Base-by-base conservation (phyloP, 2,888 invertebrate species). In the Tubiluchus corallicola region DNA sequence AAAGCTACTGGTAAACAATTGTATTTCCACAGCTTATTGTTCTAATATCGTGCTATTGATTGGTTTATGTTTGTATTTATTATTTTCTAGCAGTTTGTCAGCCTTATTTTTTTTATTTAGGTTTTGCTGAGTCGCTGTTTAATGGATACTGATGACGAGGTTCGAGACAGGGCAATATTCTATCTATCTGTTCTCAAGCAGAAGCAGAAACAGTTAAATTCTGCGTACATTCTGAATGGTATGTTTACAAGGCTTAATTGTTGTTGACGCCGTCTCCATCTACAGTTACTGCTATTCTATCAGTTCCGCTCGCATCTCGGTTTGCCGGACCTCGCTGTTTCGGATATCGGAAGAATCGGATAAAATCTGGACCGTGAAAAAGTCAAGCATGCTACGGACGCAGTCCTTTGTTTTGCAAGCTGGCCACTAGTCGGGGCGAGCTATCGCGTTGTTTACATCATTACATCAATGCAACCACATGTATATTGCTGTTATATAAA, bases 111-210 rank as follows among this genome's bases (percentile, higher is more conserved):
- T 45, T 20, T 55, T 57, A 41, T 60, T 57, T 48, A n/a, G n/a
- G 66, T 90, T 38, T 20, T 49, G 38, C 66, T 85, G 3, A 76
- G 77, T 0, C 75, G 92, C 4, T 92, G 90, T 56, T 82, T 88
- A 61, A 73, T 96, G 70, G 98, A 99, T 61, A 81, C 83, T 0
- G 98, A 99, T 61, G 98, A 99, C 64, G 98, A 99, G 69, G 94
- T 99, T 0, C 73, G 98, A 21, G 98, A 99, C 66, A 72, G 98
- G 38, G 96, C 98, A 5, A 88, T 96, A 0, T 94, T 90, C 64
- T 98, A 92, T 68, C 79, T 83, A 57, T 76, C 78, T 37, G 78
- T 98, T 50, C 69, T 99, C 18, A 74, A 76, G 49, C 71, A 74
- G 1, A 69, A 71, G 45, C 18, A 51, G 53, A 39, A 42, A n/a